Evolutionary conservation across 1,140 invertebrate genomes (phyloP), one percentile per base, ranked within the genome.

Genomic region (Caenorhabditis remanei): DNA sequence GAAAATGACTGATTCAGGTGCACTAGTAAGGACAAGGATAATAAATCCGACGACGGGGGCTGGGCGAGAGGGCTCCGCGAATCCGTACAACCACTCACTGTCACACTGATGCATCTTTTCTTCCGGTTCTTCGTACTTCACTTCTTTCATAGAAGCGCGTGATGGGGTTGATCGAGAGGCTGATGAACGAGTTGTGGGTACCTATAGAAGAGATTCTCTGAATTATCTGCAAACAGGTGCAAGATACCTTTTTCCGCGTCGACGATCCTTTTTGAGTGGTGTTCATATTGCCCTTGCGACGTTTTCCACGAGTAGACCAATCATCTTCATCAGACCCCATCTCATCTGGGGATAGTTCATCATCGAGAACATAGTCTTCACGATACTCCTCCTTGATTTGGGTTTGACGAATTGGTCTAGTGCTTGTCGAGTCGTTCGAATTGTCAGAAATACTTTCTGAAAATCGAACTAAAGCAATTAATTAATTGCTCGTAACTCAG

Each of bases 21-120:
- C 13, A 13, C 4, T 5, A 24, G 46, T 32, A 79, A 79, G 71
- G 71, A 79, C 71, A 79, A 79, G 40, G n/a, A 48, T 8, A 40
- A 24, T 4, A n/a, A 4, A 50, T 71, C 43, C 13, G 41, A 71
- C 41, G 65, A 46, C 9, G 6, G 71, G 43, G 71, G 16, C 9
- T 79, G 46, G 71, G 71, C 71, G 71, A 79, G 71, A 79, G 71
- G 71, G n/a, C 46, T 50, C 11, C 43, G 46, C 71, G 43, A 79
- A 79, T 79, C 71, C 71, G 46, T 24, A 79, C 71, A 48, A 79
- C 71, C 46, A 79, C 71, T 79, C 71, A 79, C 71, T 79, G 71
- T 79, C 71, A 79, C 71, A 79, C 46, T 48, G 71, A 79, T 79
- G 40, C 40, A 41, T 79, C 46, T 79, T 79, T 46, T 79, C 71